These are phyloP conservation scores for Rotaria magnacalcarata DNA, from an alignment of 2,888 invertebrate species.

Conservation along the genomic window DNA sequence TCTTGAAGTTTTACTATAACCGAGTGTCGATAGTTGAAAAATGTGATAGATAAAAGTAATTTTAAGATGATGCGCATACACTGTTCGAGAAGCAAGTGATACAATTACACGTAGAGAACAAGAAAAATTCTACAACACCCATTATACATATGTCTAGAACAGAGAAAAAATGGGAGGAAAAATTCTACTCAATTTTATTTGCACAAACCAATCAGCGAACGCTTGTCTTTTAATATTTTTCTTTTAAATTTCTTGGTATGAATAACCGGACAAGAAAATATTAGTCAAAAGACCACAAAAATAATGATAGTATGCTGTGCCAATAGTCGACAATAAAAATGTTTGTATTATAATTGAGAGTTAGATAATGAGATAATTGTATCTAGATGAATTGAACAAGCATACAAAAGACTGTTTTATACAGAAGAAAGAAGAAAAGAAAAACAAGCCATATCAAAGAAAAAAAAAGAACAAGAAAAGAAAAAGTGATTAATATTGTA, in stretches of 20 bases:
- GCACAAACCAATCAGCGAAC: background rate
- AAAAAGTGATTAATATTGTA: background rate
- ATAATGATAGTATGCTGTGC: background rate
- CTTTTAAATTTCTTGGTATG: background rate
- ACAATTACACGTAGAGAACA: background rate
- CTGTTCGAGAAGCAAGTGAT: background rate
- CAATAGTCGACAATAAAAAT: background rate
- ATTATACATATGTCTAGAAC: background rate
- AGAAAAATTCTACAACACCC: background rate
- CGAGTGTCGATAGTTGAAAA: background rate
- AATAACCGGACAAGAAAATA: slow-evolving; percentile 4
- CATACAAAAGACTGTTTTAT: background rate
- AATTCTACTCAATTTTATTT: background rate
- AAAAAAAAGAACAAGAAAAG: background rate
- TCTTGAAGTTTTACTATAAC: background rate
- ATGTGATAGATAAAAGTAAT: background rate
- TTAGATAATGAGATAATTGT: slow-evolving; percentile 18
- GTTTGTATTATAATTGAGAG: background rate
- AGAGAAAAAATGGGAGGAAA: background rate
- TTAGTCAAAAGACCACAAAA: background rate
- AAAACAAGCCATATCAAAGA: background rate
- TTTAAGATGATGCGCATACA: background rate
- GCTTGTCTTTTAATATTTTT: background rate
- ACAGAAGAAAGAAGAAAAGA: background rate
- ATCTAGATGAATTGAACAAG: background rate